Percentiles rank a stretch among this genome's conserved stretches.
Evolutionary conservation across 2,797 vertebrate genomes (phyloP).

Genomic region (Hybognathus amarus): DNA sequence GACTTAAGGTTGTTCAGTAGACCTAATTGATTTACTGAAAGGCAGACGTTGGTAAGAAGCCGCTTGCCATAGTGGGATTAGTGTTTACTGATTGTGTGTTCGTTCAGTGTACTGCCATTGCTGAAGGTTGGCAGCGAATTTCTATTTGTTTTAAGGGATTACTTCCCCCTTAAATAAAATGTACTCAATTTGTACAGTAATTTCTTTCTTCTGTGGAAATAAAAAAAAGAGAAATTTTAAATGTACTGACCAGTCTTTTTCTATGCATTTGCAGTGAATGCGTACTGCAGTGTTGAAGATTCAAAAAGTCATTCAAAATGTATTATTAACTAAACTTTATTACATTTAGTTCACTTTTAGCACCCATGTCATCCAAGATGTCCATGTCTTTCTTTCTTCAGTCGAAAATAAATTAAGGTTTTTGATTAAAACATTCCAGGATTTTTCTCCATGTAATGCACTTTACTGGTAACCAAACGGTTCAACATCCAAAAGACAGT

Average conservation of each 20-base stretch:
- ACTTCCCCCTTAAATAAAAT: not conserved
- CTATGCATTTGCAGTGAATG: not conserved
- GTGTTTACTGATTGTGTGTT: slow-evolving; percentile 1
- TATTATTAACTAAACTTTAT: not conserved
- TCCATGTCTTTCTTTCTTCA: too few species aligned
- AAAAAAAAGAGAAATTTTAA: not conserved
- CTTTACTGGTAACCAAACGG: too few species aligned
- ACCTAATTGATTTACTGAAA: slow-evolving; percentile 17
- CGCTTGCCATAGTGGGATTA: not conserved
- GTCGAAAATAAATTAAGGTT: too few species aligned
- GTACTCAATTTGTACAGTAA: not conserved
- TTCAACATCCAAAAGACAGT: too few species aligned
- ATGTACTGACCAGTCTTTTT: not conserved
- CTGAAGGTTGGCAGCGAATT: not conserved
- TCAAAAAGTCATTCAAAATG: not conserved
- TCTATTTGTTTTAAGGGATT: slow-evolving; percentile 21
- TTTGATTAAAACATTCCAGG: too few species aligned
- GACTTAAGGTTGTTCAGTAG: not conserved
- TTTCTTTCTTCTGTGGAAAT: not conserved
- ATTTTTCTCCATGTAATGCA: too few species aligned
- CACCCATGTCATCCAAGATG: too few species aligned
- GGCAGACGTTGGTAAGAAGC: not conserved
- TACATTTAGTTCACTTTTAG: not conserved
- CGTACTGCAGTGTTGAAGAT: not conserved
- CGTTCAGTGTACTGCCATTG: not conserved